Percentiles rank a stretch among this genome's conserved stretches.
These are phyloP conservation scores for Ascidia mentula DNA, from an alignment of 23 tunicate genomes.

Conservation along the genomic window DNA sequence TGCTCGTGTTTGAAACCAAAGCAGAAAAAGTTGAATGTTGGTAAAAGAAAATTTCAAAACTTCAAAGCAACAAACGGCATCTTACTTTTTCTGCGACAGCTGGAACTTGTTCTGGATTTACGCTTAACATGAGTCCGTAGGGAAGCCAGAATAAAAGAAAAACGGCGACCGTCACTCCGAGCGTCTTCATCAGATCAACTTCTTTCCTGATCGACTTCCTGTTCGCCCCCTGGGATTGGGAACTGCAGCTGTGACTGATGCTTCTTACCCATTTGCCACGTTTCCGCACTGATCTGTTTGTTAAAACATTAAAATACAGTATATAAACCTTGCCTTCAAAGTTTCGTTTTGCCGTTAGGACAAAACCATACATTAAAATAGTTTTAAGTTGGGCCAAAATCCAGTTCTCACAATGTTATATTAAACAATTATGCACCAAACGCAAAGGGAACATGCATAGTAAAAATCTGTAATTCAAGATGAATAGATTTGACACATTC, in stretches of 20 bases:
- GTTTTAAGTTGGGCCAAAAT: too few relatives aligned
- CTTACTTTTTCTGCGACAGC: constrained; percentile 24
- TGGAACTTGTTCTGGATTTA: constrained; percentile 16
- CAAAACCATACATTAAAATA: too few relatives aligned
- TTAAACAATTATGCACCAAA: background rate
- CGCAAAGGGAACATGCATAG: background rate
- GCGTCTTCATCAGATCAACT: constrained; percentile 29
- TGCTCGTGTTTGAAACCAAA: too few relatives aligned
- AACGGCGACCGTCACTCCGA: constrained; percentile 28
- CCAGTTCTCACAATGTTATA: too few relatives aligned
- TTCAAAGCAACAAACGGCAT: too few relatives aligned
- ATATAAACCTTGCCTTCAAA: too few relatives aligned
- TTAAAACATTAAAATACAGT: too few relatives aligned
- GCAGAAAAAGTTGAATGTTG: too few relatives aligned
- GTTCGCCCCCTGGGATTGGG: background rate
- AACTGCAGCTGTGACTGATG: background rate
- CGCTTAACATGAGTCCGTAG: constrained; percentile 21
- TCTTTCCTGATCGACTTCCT: background rate
- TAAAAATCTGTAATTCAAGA: background rate
- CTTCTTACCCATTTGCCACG: constrained; percentile 9
- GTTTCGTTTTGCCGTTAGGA: too few relatives aligned
- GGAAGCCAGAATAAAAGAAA: constrained; percentile 41
- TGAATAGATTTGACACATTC: too few relatives aligned
- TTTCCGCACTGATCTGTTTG: background rate
- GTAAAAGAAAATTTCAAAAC: too few relatives aligned